phyloP scores from a whole-genome alignment of 2,113 vertebrate genomes.

The Peromyscus polionotus region DNA sequence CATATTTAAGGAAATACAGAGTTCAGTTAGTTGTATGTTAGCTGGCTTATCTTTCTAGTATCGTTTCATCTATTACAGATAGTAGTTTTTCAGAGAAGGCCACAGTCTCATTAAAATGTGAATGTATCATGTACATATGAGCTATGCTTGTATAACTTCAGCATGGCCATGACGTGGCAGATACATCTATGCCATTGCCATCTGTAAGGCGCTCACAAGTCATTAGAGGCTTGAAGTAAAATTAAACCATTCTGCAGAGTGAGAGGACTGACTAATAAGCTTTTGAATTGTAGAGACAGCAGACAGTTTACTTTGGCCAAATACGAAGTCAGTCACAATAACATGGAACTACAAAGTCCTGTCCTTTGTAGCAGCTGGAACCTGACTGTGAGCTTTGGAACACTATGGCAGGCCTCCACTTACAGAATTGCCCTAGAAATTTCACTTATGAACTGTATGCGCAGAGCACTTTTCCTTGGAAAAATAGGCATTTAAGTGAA shows the following conservation, averaged over 20 bases:
- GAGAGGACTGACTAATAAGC: background rate
- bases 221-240: slow-evolving; percentile 24
- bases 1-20: background rate
- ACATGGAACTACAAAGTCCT: background rate
- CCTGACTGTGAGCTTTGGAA: background rate
- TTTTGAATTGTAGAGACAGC: background rate
- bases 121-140: background rate
- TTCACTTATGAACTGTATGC: background rate
- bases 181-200: background rate
- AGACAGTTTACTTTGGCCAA: background rate
- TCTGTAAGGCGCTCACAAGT: background rate
- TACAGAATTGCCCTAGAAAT: background rate
- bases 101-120: slow-evolving; percentile 27
- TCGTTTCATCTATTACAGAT: slow-evolving; percentile 14
- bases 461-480: slow-evolving; percentile 47
- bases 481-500: slow-evolving; percentile 42
- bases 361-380: background rate
- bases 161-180: background rate
- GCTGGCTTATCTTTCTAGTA: background rate
- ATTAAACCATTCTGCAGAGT: background rate
- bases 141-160: background rate
- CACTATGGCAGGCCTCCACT: background rate
- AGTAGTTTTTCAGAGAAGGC: background rate
- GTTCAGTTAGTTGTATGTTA: background rate
- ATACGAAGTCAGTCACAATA: background rate